These are phyloP conservation scores for Lepidurus apus DNA, from an alignment of 1,140 invertebrate species.

Conservation along the genomic window DNA sequence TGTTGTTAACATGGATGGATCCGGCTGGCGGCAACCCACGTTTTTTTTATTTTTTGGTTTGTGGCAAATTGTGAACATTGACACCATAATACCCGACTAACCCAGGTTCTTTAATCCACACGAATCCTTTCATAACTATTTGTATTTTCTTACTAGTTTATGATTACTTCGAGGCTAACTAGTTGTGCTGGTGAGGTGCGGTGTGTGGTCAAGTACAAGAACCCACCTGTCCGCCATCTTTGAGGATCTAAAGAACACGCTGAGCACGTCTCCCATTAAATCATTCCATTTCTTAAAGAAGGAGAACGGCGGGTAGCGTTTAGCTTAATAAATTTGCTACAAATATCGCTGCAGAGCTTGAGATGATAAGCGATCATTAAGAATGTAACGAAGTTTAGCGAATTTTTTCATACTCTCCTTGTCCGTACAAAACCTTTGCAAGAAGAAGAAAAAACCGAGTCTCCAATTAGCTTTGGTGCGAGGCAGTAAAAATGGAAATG, in stretches of 20 bases:
- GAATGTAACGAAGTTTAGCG: conserved; percentile 2
- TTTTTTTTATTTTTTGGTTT: background rate
- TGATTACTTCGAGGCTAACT: background rate
- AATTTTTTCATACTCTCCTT: background rate
- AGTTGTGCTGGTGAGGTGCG: background rate
- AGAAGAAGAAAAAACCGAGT: background rate
- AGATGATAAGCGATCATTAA: conserved; percentile 16
- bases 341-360: background rate
- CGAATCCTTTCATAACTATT: no score
- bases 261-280: background rate
- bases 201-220: background rate
- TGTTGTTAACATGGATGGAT: background rate
- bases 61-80: conserved; percentile 10
- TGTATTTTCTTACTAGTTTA: background rate
- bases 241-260: background rate
- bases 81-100: background rate
- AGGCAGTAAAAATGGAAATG: conserved; percentile 18
- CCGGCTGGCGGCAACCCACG: background rate
- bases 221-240: background rate
- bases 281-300: background rate
- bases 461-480: conserved; percentile 14
- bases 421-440: background rate
- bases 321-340: conserved; percentile 12
- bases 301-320: background rate
- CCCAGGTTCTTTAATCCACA: no score